Base-by-base conservation (phyloP, 2,797 vertebrate genomes). In the Paedocypris micromegethes region DNA sequence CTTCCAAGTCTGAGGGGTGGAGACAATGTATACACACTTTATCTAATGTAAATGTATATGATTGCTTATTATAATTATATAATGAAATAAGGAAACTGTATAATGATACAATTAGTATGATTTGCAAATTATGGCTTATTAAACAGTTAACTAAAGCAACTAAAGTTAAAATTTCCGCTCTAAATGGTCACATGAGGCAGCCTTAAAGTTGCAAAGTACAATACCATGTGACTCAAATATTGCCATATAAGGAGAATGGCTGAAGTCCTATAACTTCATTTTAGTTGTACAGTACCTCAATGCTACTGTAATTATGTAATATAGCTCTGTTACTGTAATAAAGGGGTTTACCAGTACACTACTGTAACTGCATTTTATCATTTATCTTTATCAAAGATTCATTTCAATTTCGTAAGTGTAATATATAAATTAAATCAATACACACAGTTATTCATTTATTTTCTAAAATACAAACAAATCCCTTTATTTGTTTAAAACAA, bases 211-310 rank as follows among this genome's bases (percentile, higher is more conserved):
- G 64, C 53, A 41, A 46, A 47, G 48, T 39, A 6, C 52, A 5
- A 6, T 1, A 58, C 82, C 87, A 90, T 84, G 89, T 90, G 89
- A 89, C 85, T 70, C 43, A 81, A 82, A 86, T 81, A 83, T 88
- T 79, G 81, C 89, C 89, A 85, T 90, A 88, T 89, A 88, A 86
- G 89, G 89, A 86, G 64, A 81, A 85, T 83, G 82, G 86, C 85
- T 86, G 88, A 83, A 80, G 44, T 70, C 38, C 50, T 60, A 54
- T 66, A 9, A 66, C 59, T 54, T 59, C 9, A 37, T 59, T 23
- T 23, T 7, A 80, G 77, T 55, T 38, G 77, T 1, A 6, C 54
- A 41, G 79, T 72, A 83, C 84, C 89, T 87, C 86, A 23, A 23
- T 23, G 23, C 23, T 23, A 23, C 23, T 23, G 23, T 23, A 23